These are phyloP conservation scores for Spisula subtruncata DNA, from an alignment of 2,888 invertebrate species.

Conservation along the genomic window DNA sequence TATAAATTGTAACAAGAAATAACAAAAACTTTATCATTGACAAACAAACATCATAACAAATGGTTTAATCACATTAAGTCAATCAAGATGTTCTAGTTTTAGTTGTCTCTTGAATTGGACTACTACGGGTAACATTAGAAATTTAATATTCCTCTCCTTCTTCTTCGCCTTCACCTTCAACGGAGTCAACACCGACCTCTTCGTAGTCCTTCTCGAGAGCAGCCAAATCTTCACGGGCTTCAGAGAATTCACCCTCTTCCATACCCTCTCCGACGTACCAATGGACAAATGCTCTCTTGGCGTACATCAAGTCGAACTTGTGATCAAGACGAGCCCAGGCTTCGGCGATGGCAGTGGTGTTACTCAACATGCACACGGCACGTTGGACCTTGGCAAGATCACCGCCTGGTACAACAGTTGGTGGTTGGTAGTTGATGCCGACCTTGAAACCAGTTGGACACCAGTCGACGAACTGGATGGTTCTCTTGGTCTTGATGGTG, in stretches of 20 bases:
- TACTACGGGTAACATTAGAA: not conserved
- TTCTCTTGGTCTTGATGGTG: slow-evolving; percentile 85
- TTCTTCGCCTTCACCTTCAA: slow-evolving; percentile 73
- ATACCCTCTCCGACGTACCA: too few relatives aligned
- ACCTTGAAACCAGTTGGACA: too few relatives aligned
- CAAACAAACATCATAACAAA: too few relatives aligned
- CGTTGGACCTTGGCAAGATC: slow-evolving; percentile 87
- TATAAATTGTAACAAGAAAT: too few relatives aligned
- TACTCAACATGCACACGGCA: slow-evolving; percentile 92
- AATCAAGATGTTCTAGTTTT: not conserved
- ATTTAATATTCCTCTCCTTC: slow-evolving; percentile 53
- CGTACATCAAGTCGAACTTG: slow-evolving; percentile 80
- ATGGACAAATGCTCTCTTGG: slow-evolving; percentile 89
- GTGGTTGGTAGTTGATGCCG: too few relatives aligned
- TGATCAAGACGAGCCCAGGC: slow-evolving; percentile 92
- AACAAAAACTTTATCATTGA: too few relatives aligned
- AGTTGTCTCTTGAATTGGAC: not conserved
- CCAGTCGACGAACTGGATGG: too few relatives aligned
- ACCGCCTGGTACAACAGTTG: slow-evolving; percentile 84
- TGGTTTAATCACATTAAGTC: too few relatives aligned
- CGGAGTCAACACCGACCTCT: too few relatives aligned
- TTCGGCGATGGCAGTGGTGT: slow-evolving; percentile 96
- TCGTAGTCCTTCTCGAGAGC: too few relatives aligned
- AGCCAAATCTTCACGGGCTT: too few relatives aligned
- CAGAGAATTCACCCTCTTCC: too few relatives aligned